These are phyloP conservation scores for Ceratosolen solmsi DNA, from an alignment of 1,140 invertebrate species.

Conservation along the genomic window DNA sequence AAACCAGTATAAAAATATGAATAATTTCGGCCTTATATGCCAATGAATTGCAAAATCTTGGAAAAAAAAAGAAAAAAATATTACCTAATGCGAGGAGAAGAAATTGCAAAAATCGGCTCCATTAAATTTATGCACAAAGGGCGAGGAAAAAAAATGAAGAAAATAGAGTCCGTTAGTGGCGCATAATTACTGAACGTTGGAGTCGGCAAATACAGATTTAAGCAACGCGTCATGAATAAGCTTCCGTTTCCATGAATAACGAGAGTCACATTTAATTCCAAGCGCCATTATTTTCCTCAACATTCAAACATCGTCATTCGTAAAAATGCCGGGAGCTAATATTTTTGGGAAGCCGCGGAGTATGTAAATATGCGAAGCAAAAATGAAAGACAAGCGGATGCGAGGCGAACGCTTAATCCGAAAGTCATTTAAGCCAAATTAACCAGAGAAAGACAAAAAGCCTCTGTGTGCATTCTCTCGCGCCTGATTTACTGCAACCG, in stretches of 20 bases:
- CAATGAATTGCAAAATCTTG: too few relatives aligned
- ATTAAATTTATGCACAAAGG: too few relatives aligned
- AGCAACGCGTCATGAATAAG: neutral
- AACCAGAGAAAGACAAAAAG: conserved; percentile 41
- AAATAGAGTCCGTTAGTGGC: too few relatives aligned
- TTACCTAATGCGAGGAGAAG: too few relatives aligned
- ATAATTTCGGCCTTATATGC: too few relatives aligned
- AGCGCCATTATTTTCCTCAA: neutral
- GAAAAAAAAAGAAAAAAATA: too few relatives aligned
- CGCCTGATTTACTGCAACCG: conserved; percentile 61
- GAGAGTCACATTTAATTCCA: neutral
- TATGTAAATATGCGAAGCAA: conserved; percentile 30
- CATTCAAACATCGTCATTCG: neutral
- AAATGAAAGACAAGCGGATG: conserved; percentile 19
- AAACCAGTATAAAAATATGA: too few relatives aligned
- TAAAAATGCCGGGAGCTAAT: conserved; percentile 9
- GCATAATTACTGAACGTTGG: neutral
- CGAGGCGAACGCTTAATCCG: conserved; percentile 49
- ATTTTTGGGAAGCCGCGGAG: conserved; percentile 28
- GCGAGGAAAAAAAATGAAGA: too few relatives aligned
- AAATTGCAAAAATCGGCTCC: too few relatives aligned
- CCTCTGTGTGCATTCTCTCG: conserved; percentile 14
- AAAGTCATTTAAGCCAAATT: conserved; percentile 53
- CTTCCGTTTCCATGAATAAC: neutral
- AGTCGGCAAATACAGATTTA: neutral